Evolutionary conservation across 2,113 vertebrate species (phyloP).

Genomic region (Procavia capensis): DNA sequence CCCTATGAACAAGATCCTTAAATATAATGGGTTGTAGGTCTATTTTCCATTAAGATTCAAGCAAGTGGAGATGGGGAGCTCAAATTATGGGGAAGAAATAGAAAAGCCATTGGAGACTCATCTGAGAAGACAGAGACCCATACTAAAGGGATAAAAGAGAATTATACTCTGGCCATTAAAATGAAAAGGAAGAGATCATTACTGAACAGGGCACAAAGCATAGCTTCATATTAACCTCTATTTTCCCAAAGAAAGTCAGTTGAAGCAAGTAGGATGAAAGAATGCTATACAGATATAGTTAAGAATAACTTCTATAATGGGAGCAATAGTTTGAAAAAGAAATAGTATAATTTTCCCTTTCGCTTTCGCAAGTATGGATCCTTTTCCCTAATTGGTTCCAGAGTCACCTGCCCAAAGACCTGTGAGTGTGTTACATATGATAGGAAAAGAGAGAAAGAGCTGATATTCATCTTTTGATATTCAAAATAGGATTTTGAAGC

Average conservation of each 20-base stretch:
- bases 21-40: slow-evolving; percentile 30
- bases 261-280: slow-evolving; percentile 61
- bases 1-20: not conserved
- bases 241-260: slow-evolving; percentile 45
- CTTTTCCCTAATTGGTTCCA: slow-evolving; percentile 64
- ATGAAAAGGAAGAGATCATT: slow-evolving; percentile 69
- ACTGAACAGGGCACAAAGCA: slow-evolving; percentile 58
- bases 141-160: slow-evolving; percentile 67
- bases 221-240: slow-evolving; percentile 68
- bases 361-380: slow-evolving; percentile 14
- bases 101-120: slow-evolving; percentile 26
- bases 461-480: slow-evolving; percentile 52
- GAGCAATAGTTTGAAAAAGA: slow-evolving; percentile 59
- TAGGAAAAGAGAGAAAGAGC: slow-evolving; percentile 37
- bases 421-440: not conserved
- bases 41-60: slow-evolving; percentile 65
- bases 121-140: slow-evolving; percentile 50
- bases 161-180: slow-evolving; percentile 64
- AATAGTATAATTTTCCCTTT: slow-evolving; percentile 53
- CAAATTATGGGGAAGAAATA: slow-evolving; percentile 60
- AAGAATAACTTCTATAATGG: slow-evolving; percentile 54
- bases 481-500: slow-evolving; percentile 39
- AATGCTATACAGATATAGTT: not conserved
- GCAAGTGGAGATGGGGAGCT: not conserved
- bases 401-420: slow-evolving; percentile 35